phyloP scores from a whole-genome alignment of 64 coral and sea anemone species.

The Dendronephthya gigantea region DNA sequence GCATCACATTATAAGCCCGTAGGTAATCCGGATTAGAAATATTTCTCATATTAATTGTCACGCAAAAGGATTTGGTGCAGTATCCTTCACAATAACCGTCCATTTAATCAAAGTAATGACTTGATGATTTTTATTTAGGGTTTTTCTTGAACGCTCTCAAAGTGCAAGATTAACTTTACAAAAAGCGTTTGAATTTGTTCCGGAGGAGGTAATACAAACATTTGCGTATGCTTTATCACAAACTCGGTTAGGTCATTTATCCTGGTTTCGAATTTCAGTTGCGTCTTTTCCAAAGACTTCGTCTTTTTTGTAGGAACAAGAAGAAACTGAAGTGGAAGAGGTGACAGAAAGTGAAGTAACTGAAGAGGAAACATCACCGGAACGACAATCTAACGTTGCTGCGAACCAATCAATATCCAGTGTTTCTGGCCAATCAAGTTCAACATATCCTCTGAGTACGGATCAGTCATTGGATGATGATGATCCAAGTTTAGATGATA shows the following conservation, averaged over 20 bases:
- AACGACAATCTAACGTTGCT: not conserved
- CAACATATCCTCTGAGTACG: not conserved
- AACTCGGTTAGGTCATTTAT: no score
- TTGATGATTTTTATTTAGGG: constrained; percentile 23
- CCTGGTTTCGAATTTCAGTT: no score
- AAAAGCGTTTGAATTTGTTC: constrained; percentile 90
- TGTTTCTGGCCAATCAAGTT: not conserved
- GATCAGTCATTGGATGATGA: not conserved
- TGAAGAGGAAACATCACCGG: constrained; percentile 11
- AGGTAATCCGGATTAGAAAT: no score
- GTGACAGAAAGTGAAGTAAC: constrained; percentile 11
- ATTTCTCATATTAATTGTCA: no score
- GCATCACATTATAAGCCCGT: no score
- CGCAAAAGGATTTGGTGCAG: no score
- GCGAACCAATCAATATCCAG: constrained; percentile 6
- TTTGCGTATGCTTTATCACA: no score
- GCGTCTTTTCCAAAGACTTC: no score
- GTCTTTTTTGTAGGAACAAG: not conserved
- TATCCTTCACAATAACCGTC: no score
- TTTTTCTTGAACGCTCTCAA: constrained; percentile 95
- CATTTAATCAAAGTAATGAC: not conserved
- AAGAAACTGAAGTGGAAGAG: constrained; percentile 5
- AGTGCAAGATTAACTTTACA: constrained; percentile 89
- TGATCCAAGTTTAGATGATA: not conserved
- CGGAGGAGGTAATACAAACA: constrained; percentile 92